These are phyloP conservation scores for Clarias batrachus DNA, from an alignment of 2,113 vertebrate genomes.

Conservation along the genomic window DNA sequence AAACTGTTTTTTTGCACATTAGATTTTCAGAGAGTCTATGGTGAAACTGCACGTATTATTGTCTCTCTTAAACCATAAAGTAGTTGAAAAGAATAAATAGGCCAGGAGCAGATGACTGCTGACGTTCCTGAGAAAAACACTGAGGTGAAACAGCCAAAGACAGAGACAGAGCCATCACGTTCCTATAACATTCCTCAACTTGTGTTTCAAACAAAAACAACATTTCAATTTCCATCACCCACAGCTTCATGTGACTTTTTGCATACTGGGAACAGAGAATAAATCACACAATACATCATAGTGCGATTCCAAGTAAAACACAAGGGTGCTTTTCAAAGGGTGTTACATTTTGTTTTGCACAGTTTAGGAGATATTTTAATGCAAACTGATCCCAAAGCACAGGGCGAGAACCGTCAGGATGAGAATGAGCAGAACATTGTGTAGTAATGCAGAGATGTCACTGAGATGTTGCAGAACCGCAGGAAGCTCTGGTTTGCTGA, in stretches of 20 bases:
- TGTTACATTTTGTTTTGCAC: slow-evolving; percentile 1
- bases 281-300: neutral
- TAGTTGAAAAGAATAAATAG: neutral
- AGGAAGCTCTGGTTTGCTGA: slow-evolving; percentile 26
- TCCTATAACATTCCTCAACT: neutral
- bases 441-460: slow-evolving; percentile 23
- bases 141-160: neutral
- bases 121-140: neutral
- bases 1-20: neutral
- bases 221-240: neutral
- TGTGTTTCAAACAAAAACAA: slow-evolving; percentile 5
- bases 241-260: neutral
- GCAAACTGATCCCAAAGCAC: neutral
- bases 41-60: neutral
- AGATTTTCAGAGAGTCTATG: neutral
- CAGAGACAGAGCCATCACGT: neutral
- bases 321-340: neutral
- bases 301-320: slow-evolving; percentile 5
- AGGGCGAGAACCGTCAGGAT: neutral
- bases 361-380: slow-evolving; percentile 7
- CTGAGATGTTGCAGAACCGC: slow-evolving; percentile 39
- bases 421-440: neutral
- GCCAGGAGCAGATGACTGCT: no score
- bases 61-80: neutral
- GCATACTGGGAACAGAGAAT: neutral